Evolutionary conservation across 2,113 vertebrate genomes (phyloP).

Genomic region (Euleptes europaea): DNA sequence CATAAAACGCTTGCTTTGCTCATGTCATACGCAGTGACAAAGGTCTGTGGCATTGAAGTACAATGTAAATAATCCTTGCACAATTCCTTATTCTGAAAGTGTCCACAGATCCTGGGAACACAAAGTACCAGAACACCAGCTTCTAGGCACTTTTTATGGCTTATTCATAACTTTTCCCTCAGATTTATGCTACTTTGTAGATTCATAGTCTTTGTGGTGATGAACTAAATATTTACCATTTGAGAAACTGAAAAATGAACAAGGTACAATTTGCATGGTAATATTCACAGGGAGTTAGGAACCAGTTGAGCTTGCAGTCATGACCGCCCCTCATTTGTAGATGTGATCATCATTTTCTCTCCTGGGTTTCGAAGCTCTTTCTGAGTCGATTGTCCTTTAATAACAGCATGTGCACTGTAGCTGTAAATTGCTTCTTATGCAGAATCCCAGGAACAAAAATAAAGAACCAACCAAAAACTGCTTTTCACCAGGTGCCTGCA

Average conservation of each 20-base stretch:
- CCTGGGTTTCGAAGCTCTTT: constrained; percentile 16
- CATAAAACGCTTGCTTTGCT: not conserved
- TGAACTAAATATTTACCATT: constrained; percentile 35
- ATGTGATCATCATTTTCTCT: constrained; percentile 13
- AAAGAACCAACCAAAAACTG: constrained; percentile 37
- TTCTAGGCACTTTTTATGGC: not conserved
- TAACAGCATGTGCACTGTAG: constrained; percentile 36
- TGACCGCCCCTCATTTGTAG: constrained; percentile 32
- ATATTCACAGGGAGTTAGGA: constrained; percentile 36
- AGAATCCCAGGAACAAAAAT: constrained; percentile 37
- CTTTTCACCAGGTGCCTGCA: constrained; percentile 43
- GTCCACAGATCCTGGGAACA: not conserved
- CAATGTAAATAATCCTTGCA: not conserved
- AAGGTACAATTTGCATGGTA: constrained; percentile 39
- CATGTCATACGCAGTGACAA: not conserved
- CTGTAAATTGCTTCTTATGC: constrained; percentile 54
- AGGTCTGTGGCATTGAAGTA: not conserved
- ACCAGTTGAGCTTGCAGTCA: constrained; percentile 30
- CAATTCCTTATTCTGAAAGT: not conserved
- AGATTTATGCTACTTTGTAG: not conserved
- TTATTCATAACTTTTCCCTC: not conserved
- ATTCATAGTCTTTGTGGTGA: not conserved
- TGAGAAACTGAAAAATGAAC: constrained; percentile 25
- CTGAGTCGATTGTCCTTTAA: constrained; percentile 35
- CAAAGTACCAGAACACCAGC: not conserved